Conservation (phyloP, 2,113 vertebrate genomes). For the Tylochromis polylepis region DNA sequence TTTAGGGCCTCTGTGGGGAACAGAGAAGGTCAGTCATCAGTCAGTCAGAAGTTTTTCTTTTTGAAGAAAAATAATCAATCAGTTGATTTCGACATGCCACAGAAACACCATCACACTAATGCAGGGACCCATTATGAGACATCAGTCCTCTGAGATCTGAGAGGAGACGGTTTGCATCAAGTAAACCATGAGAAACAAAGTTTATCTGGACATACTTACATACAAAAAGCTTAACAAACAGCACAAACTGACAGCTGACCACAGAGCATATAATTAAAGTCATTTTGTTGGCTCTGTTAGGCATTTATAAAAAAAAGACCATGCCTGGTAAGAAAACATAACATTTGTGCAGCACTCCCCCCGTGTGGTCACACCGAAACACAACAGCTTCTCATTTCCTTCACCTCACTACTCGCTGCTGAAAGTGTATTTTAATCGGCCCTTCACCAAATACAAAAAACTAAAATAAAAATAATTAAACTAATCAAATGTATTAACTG, state of each 20-base stretch:
- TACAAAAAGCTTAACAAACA: neutral
- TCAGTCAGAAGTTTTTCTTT: neutral
- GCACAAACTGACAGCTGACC: neutral
- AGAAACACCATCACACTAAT: neutral
- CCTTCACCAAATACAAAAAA: no score
- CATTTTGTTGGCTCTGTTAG: neutral
- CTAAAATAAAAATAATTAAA: no score
- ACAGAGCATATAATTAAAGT: neutral
- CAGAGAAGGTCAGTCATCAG: neutral
- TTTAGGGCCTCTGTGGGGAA: slow-evolving; percentile 13
- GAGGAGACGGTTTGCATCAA: neutral
- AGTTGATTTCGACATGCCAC: neutral
- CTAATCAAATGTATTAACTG: no score
- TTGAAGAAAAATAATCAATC: neutral
- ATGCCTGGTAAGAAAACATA: no score
- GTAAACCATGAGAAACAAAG: neutral
- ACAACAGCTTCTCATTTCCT: neutral
- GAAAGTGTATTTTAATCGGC: no score
- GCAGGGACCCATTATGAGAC: neutral
- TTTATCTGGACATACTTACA: no score
- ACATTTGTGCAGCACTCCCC: neutral
- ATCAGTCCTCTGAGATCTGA: neutral
- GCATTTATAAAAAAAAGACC: neutral
- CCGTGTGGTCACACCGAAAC: neutral
- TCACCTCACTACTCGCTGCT: no score